These are phyloP conservation scores for Acrossocheilus wenchowensis DNA, from an alignment of 2,797 vertebrate species.

Conservation along the genomic window DNA sequence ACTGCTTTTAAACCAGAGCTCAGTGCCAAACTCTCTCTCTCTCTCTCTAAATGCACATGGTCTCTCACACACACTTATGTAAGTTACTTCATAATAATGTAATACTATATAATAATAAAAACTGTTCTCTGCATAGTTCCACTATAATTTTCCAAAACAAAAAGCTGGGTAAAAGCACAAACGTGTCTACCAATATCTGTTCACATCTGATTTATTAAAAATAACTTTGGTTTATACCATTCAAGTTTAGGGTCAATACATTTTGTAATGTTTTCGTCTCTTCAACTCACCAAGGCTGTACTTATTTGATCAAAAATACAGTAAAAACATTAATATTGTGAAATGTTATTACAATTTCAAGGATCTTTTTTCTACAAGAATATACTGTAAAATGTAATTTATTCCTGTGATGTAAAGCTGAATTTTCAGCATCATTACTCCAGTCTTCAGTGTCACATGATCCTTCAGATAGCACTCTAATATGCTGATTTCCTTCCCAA, in stretches of 20 bases:
- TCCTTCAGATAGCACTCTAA: background rate
- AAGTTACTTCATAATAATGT: background rate
- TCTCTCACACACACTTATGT: constrained; percentile 34
- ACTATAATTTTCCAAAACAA: background rate
- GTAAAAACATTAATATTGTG: background rate
- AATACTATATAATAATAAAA: background rate
- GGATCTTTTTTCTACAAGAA: background rate
- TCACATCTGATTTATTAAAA: background rate
- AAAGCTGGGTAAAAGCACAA: background rate
- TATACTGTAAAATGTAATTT: background rate
- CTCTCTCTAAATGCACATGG: background rate
- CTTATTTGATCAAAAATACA: background rate
- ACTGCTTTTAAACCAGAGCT: constrained; percentile 28
- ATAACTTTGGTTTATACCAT: background rate
- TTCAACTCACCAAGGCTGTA: background rate
- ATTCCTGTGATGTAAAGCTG: background rate
- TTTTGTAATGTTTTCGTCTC: background rate
- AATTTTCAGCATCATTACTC: background rate
- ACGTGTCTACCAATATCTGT: background rate
- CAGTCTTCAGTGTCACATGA: background rate
- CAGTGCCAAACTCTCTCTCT: background rate
- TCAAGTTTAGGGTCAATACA: background rate
- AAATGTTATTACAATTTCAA: background rate
- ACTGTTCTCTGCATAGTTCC: background rate
- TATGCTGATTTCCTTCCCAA: background rate